Percentiles rank a stretch among this genome's conserved stretches.
phyloP scores from a whole-genome alignment of 35 echinoderm and acorn worm species.

The Antedon bifida region DNA sequence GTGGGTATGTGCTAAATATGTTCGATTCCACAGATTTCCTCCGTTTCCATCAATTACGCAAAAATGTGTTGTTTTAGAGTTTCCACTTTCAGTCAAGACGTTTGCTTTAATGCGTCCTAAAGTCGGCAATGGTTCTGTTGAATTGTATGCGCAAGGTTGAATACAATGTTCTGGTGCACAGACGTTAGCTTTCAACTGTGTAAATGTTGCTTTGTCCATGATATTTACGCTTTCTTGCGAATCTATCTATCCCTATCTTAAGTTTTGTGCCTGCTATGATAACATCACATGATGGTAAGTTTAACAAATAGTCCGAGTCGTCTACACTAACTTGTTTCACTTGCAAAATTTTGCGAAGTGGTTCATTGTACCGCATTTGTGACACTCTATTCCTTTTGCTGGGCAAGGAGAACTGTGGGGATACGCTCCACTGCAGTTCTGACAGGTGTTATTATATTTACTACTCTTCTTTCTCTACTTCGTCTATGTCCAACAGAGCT shows the following conservation, averaged over 20 bases:
- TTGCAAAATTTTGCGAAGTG: conserved; percentile 30
- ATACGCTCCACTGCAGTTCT: conserved; percentile 6
- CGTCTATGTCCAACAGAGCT: background rate
- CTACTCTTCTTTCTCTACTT: background rate
- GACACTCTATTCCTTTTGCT: conserved; percentile 15
- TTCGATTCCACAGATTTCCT: conserved; percentile 5
- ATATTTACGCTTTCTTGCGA: conserved; percentile 25
- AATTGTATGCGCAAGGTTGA: conserved; percentile 1
- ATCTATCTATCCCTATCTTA: conserved; percentile 9
- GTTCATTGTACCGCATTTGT: conserved; percentile 18
- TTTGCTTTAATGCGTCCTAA: conserved; percentile 10
- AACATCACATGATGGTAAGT: conserved; percentile 17
- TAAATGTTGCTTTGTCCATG: conserved; percentile 12
- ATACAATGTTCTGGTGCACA: conserved; percentile 2
- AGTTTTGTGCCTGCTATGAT: conserved; percentile 11
- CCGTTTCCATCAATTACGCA: conserved; percentile 11
- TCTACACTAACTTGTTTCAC: background rate
- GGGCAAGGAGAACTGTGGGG: conserved; percentile 5
- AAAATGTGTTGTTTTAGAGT: background rate
- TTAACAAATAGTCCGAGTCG: background rate
- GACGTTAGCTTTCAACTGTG: background rate
- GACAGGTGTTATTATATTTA: background rate
- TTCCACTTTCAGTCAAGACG: background rate
- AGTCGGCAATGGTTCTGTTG: conserved; percentile 10
- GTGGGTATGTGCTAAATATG: background rate